Base-by-base conservation (phyloP, 2,797 vertebrate species). In the Mycteria americana region DNA sequence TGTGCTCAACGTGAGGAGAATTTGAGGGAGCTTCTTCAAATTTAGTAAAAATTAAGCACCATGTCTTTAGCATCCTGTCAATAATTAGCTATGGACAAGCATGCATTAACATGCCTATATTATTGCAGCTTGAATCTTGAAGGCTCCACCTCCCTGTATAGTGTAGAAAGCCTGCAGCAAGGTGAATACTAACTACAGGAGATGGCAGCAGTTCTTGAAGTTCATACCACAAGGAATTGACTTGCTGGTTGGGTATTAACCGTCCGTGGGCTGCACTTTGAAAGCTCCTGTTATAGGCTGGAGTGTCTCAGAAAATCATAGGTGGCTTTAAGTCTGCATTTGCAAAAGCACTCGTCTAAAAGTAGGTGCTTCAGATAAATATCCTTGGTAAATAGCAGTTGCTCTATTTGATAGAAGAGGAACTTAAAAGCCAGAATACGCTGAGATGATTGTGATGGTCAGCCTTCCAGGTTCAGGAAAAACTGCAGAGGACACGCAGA, bases 31-130 rank as follows among this genome's bases (percentile, higher is more conserved):
- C 54, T 13, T 9, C 75, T 67, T 63, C n/a, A 56, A 43, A 59
- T 59, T 51, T 10, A 83, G 59, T 5, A 35, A n/a, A 31, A 82
- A 56, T 12, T 18, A 72, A 87, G 48, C 23, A 7, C 17, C 9
- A 3, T 0, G 0, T 54, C 74, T 13, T 6, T 15, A 59, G 56
- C 15, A 75, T 33, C 37, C 53, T 17, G 27, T 13, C 2, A 15
- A 10, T 18, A 31, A 19, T 51, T 45, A 11, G n/a, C 13, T 9
- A 33, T 0, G 15, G 73, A 15, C 10, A 7, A 30, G 56, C 18
- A 23, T 9, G 54, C 7, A 9, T 15, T 62, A 31, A 59, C 15
- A 7, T 33, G 23, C 24, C 48, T 27, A 3, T 1, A 0, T 18
- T 9, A 37, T 3, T n/a, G 50, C 70, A 88, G 70, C 51, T 63